phyloP scores from a whole-genome alignment of 1,140 invertebrate species.

The Aphidius ervi region DNA sequence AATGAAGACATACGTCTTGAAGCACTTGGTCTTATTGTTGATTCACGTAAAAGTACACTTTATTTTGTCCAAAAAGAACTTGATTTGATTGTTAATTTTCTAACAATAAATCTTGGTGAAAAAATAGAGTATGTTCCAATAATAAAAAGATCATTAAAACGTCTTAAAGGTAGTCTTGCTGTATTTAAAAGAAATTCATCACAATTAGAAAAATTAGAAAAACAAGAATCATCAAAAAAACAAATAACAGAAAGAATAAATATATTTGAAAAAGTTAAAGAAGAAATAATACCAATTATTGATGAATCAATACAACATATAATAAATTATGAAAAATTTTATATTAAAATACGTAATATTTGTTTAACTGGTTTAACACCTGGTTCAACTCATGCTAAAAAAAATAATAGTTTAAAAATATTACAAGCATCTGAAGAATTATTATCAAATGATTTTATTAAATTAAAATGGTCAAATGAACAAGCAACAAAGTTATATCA shows the following conservation, averaged over 20 bases:
- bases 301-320: constrained; percentile 20
- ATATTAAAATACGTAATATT: constrained; percentile 52
- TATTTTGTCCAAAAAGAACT: constrained; percentile 61
- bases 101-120: constrained; percentile 68
- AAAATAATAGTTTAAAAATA: constrained; percentile 61
- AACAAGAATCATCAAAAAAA: constrained; percentile 26
- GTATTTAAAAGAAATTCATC: constrained; percentile 30
- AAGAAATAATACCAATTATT: neutral
- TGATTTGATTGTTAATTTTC: constrained; percentile 62
- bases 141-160: constrained; percentile 58
- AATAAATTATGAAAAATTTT: constrained; percentile 45
- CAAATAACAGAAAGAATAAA: constrained; percentile 26
- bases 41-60: constrained; percentile 73
- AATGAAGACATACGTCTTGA: constrained; percentile 47
- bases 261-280: constrained; percentile 25
- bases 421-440: constrained; percentile 39
- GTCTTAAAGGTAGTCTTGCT: constrained; percentile 39
- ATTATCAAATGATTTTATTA: constrained; percentile 26
- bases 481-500: constrained; percentile 54
- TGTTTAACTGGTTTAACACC: constrained; percentile 60
- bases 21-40: constrained; percentile 67
- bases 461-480: constrained; percentile 32
- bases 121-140: constrained; percentile 61
- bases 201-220: constrained; percentile 33
- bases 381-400: constrained; percentile 68